Percentiles rank a stretch among this genome's conserved stretches.
These are phyloP conservation scores for Alcis repandata DNA, from an alignment of 2,888 invertebrate genomes.

Conservation along the genomic window DNA sequence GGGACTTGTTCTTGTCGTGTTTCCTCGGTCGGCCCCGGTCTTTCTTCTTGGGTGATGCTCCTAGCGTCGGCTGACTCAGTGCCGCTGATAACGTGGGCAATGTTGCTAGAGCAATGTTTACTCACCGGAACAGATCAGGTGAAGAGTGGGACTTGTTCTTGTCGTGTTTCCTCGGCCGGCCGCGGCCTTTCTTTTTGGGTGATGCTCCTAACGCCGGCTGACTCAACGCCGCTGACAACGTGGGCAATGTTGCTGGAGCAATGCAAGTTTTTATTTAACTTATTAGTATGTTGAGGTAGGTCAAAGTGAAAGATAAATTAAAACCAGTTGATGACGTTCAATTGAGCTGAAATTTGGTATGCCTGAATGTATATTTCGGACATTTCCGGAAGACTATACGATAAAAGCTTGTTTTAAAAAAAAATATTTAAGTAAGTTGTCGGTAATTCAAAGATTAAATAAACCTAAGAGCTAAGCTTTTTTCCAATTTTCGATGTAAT, in stretches of 20 bases:
- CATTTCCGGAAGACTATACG: too few species aligned
- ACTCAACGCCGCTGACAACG: constrained; percentile 76
- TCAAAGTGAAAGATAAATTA: too few species aligned
- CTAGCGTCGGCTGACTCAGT: background rate
- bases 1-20: constrained; percentile 64
- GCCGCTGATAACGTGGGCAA: background rate
- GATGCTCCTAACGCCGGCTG: constrained; percentile 62
- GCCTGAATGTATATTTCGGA: too few species aligned
- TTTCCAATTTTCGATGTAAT: too few species aligned
- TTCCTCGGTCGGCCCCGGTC: constrained; percentile 81
- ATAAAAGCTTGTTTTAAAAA: too few species aligned
- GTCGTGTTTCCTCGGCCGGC: constrained; percentile 77
- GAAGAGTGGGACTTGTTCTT: constrained; percentile 70
- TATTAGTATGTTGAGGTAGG: too few species aligned
- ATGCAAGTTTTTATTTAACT: background rate
- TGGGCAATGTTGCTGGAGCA: constrained; percentile 71
- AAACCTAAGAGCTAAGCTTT: too few species aligned
- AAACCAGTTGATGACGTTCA: too few species aligned
- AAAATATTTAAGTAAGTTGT: too few species aligned
- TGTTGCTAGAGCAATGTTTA: background rate
- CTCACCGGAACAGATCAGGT: constrained; percentile 75
- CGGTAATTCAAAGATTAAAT: too few species aligned
- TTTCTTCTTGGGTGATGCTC: constrained; percentile 68
- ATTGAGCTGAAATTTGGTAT: too few species aligned
- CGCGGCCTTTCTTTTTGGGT: constrained; percentile 82